Conservation (phyloP, 2,797 vertebrate species). For the Denticeps clupeoides region DNA sequence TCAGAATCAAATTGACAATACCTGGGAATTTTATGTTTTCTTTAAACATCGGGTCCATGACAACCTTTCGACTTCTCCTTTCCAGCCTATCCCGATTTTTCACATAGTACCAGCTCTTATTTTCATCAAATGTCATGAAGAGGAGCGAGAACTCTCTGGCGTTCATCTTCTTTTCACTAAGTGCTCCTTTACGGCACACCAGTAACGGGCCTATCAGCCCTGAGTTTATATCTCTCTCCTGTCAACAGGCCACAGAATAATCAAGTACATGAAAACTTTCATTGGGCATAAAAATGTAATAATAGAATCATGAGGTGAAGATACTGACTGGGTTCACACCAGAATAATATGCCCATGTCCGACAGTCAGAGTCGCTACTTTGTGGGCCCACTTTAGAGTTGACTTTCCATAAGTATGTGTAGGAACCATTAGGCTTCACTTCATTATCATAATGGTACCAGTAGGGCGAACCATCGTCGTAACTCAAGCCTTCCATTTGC, state of each 20-base stretch:
- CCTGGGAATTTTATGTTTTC: constrained; percentile 73
- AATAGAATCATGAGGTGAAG: not conserved
- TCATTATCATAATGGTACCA: constrained; percentile 76
- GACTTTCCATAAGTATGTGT: constrained; percentile 81
- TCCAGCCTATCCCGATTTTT: constrained; percentile 47
- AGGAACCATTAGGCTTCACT: constrained; percentile 68
- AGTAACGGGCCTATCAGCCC: constrained; percentile 88
- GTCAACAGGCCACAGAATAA: constrained; percentile 19
- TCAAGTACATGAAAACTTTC: not conserved
- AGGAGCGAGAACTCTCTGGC: constrained; percentile 73
- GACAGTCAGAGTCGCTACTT: constrained; percentile 61
- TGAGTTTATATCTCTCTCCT: constrained; percentile 87
- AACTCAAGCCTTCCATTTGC: constrained; percentile 80
- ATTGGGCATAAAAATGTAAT: not conserved
- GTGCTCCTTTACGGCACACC: constrained; percentile 71
- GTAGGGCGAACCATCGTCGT: constrained; percentile 73
- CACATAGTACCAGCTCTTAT: constrained; percentile 87
- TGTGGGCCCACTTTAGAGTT: constrained; percentile 56
- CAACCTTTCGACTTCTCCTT: constrained; percentile 37
- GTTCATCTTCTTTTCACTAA: constrained; percentile 34
- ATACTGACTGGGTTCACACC: constrained; percentile 77
- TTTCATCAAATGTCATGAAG: constrained; percentile 92
- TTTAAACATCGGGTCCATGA: constrained; percentile 30
- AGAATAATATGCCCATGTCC: constrained; percentile 88
- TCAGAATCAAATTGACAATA: too few relatives aligned